Percentiles rank a stretch among this genome's conserved stretches.
Evolutionary conservation across 2,797 vertebrate species (phyloP).

Genomic region (Toxotes lorentzi): DNA sequence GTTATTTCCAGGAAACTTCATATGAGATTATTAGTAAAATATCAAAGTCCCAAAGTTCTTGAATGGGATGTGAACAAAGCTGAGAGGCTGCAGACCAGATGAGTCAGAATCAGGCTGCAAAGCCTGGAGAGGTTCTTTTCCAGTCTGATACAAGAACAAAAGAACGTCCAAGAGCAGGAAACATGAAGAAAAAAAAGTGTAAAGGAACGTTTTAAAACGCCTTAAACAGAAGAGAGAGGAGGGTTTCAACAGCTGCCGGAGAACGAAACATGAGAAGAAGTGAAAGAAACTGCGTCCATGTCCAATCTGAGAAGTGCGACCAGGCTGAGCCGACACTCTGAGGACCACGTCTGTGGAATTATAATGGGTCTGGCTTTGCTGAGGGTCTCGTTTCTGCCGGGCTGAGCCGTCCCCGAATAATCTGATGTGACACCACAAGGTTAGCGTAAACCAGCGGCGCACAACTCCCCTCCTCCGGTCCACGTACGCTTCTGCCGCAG

Average conservation of each 20-base stretch:
- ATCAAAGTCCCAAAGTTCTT: neutral
- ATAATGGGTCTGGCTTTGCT: conserved; percentile 52
- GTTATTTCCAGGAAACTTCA: too few relatives aligned
- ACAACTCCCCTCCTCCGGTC: conserved; percentile 31
- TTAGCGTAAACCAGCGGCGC: conserved; percentile 51
- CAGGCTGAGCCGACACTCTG: conserved; percentile 6
- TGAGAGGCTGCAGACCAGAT: neutral
- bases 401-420: conserved; percentile 66
- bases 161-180: neutral
- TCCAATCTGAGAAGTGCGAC: conserved; percentile 17
- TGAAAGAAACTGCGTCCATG: neutral
- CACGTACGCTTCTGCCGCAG: neutral
- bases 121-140: neutral
- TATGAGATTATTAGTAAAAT: too few relatives aligned
- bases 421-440: conserved; percentile 70
- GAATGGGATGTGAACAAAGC: neutral
- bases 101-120: too few relatives aligned
- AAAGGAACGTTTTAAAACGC: neutral
- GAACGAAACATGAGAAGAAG: neutral
- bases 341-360: conserved; percentile 47
- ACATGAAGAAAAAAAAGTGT: neutral
- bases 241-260: neutral
- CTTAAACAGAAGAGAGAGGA: neutral
- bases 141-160: neutral
- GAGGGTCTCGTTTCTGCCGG: conserved; percentile 65